Percentiles rank a stretch among this genome's conserved stretches.
These are phyloP conservation scores for Kradibia gibbosae DNA, from an alignment of 1,140 invertebrate genomes.

Conservation along the genomic window DNA sequence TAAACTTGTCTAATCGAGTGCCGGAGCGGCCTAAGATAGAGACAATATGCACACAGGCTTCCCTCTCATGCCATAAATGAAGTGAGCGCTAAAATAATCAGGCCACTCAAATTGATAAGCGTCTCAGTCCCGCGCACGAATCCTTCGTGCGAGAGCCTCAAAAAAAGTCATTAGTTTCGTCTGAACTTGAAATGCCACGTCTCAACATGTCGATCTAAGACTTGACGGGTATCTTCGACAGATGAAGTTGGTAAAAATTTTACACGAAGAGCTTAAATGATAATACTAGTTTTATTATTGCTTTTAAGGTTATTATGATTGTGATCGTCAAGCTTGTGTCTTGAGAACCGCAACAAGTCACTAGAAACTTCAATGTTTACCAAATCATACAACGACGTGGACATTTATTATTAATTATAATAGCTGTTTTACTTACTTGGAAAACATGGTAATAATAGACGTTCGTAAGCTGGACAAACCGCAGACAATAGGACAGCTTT, in stretches of 20 bases:
- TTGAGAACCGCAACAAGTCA: neutral
- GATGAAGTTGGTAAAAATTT: too few relatives aligned
- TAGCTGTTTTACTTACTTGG: neutral
- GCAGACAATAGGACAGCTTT: neutral
- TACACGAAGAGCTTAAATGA: too few relatives aligned
- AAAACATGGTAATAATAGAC: neutral
- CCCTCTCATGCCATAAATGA: neutral
- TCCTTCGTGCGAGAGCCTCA: neutral
- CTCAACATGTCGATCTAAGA: neutral
- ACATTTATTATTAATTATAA: neutral
- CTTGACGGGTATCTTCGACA: neutral
- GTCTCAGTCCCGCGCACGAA: neutral
- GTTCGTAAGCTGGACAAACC: neutral
- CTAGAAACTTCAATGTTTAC: too few relatives aligned
- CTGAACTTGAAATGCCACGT: neutral
- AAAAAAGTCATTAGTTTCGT: neutral
- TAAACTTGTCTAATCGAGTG: neutral
- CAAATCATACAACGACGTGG: neutral
- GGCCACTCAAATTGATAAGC: constrained; percentile 17
- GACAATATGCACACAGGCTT: neutral
- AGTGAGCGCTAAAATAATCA: constrained; percentile 27
- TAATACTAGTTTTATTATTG: too few relatives aligned
- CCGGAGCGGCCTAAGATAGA: neutral
- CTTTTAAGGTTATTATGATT: too few relatives aligned
- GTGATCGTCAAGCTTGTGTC: too few relatives aligned